Evolutionary conservation across 2,888 invertebrate genomes (phyloP).

Genomic region (Strigamia transsilvanica): DNA sequence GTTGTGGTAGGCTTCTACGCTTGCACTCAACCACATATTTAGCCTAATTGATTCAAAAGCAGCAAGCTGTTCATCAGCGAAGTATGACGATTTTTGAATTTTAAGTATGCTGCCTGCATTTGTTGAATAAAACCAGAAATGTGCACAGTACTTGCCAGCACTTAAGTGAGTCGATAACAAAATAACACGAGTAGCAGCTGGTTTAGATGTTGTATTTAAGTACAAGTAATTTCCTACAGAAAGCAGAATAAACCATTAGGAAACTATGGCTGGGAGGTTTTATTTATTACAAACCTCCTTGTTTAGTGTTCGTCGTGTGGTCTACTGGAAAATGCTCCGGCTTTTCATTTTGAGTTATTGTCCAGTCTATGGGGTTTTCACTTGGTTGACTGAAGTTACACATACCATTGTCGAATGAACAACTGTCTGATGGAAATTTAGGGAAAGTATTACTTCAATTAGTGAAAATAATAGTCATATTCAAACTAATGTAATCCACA

Average conservation of each 20-base stretch:
- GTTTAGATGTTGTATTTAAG: not conserved
- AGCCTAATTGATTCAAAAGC: not conserved
- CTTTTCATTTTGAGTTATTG: not conserved
- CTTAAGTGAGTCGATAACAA: not conserved
- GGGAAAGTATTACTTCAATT: not conserved
- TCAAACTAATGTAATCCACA: too few species aligned
- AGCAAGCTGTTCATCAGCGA: not conserved
- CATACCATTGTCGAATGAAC: conserved; percentile 5
- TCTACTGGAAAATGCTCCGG: not conserved
- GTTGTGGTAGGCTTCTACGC: not conserved
- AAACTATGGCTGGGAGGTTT: not conserved
- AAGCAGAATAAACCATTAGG: not conserved
- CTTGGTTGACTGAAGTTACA: not conserved
- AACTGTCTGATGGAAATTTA: not conserved
- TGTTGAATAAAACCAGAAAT: conserved; percentile 1
- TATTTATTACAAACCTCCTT: not conserved
- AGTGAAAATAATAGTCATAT: too few species aligned
- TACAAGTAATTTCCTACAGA: not conserved
- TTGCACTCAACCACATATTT: not conserved
- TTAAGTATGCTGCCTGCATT: not conserved
- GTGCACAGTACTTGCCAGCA: not conserved
- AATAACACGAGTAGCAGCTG: not conserved
- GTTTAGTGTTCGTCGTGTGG: not conserved
- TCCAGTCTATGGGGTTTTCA: not conserved
- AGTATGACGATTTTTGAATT: not conserved